These are phyloP conservation scores for Pseudotriccus pelzelni DNA, from an alignment of 2,797 vertebrate genomes.

Conservation along the genomic window DNA sequence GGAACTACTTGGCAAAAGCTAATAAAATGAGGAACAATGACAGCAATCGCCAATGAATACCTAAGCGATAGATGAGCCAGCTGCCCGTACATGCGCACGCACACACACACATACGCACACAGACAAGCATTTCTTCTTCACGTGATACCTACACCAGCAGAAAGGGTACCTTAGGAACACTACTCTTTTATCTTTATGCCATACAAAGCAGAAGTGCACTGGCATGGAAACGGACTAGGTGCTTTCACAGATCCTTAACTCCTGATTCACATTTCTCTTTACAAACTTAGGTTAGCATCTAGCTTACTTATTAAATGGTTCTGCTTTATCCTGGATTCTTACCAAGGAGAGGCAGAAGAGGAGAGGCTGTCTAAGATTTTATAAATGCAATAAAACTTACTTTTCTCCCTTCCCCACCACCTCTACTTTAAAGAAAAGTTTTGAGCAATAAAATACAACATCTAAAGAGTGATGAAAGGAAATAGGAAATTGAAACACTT, in stretches of 20 bases:
- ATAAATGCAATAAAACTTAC: not conserved
- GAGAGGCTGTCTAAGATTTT: not conserved
- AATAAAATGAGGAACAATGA: constrained; percentile 71
- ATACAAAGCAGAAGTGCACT: not conserved
- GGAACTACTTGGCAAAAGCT: constrained; percentile 74
- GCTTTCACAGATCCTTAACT: constrained; percentile 12
- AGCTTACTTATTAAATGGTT: not conserved
- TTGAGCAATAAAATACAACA: not conserved
- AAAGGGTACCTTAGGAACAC: not conserved
- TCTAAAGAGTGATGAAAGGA: not conserved
- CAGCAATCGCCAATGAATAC: constrained; percentile 65
- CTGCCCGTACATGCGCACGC: not conserved
- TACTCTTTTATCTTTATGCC: not conserved
- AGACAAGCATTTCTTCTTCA: not conserved
- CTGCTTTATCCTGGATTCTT: not conserved
- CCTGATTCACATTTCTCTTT: not conserved
- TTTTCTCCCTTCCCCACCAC: not conserved
- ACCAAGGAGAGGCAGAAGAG: not conserved
- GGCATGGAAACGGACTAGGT: not conserved
- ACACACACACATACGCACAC: not conserved
- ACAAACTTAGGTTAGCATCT: not conserved
- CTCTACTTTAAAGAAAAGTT: not conserved
- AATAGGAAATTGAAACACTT: not conserved
- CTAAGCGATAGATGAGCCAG: constrained; percentile 46
- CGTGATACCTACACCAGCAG: not conserved